Evolutionary conservation across 1,140 invertebrate species (phyloP).

Genomic region (Pantala flavescens): DNA sequence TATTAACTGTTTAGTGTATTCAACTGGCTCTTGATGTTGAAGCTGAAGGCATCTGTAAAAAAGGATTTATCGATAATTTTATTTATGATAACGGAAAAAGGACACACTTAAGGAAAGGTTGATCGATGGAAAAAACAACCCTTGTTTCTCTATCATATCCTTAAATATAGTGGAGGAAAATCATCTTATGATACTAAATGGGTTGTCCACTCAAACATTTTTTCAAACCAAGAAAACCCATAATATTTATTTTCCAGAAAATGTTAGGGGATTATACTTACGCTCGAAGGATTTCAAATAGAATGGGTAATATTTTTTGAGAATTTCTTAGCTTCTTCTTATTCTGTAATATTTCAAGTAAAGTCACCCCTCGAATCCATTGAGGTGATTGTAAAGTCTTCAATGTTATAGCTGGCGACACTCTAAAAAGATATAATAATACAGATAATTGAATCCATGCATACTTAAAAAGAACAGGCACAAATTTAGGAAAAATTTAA

Average conservation of each 20-base stretch:
- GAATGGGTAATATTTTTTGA: slow-evolving; percentile 51
- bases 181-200: no score
- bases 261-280: slow-evolving; percentile 24
- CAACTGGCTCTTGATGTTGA: slow-evolving; percentile 70
- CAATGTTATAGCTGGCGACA: neutral
- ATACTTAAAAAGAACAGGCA: no score
- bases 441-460: neutral
- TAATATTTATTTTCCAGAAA: no score
- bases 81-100: neutral
- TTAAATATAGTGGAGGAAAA: no score
- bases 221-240: no score
- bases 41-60: slow-evolving; percentile 52
- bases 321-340: slow-evolving; percentile 64
- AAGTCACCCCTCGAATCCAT: slow-evolving; percentile 66
- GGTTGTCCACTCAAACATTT: no score
- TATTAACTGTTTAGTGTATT: slow-evolving; percentile 81
- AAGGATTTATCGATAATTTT: slow-evolving; percentile 16
- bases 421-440: neutral
- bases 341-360: slow-evolving; percentile 74
- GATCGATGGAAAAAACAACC: no score
- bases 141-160: no score
- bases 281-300: slow-evolving; percentile 72
- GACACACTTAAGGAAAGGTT: no score
- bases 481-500: no score
- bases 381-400: neutral